A percentile compares a stretch with the other conserved stretches of the same genome.
These are phyloP conservation scores for Speoplatyrhinus poulsoni DNA, from an alignment of 2,113 vertebrate genomes.

Conservation along the genomic window DNA sequence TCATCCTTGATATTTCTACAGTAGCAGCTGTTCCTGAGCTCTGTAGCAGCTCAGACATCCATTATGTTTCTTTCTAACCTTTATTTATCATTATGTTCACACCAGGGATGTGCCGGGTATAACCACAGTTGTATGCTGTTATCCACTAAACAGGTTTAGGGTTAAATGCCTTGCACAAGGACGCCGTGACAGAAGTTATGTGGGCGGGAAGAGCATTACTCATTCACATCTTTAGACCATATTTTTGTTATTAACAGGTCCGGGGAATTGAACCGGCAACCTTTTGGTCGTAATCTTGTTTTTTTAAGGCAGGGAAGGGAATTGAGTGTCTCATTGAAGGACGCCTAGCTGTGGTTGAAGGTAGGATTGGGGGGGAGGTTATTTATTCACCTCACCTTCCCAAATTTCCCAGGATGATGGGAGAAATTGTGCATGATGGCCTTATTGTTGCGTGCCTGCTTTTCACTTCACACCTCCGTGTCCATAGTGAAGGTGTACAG, in stretches of 20 bases:
- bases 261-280: conserved; percentile 32
- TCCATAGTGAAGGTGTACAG: not conserved
- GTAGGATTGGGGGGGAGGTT: no score
- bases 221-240: conserved; percentile 45
- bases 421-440: not conserved
- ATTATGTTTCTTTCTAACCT: conserved; percentile 28
- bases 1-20: conserved; percentile 11
- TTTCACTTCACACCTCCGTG: not conserved
- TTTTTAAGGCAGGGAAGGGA: not conserved
- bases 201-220: conserved; percentile 32
- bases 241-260: conserved; percentile 26
- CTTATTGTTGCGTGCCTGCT: not conserved
- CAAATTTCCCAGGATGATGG: not conserved
- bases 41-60: conserved; percentile 1
- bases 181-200: conserved; percentile 46
- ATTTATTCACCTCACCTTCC: not conserved
- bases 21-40: conserved; percentile 10
- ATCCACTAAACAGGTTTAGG: conserved; percentile 33
- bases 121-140: conserved; percentile 22
- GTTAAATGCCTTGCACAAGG: conserved; percentile 43
- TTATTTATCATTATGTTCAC: conserved; percentile 29
- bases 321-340: no score
- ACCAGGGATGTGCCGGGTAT: conserved; percentile 1
- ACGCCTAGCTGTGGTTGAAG: no score
- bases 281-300: conserved; percentile 14